A percentile compares a stretch with the other conserved stretches of the same genome.
These are phyloP conservation scores for Etheostoma cragini DNA, from an alignment of 2,113 vertebrate species.

Conservation along the genomic window DNA sequence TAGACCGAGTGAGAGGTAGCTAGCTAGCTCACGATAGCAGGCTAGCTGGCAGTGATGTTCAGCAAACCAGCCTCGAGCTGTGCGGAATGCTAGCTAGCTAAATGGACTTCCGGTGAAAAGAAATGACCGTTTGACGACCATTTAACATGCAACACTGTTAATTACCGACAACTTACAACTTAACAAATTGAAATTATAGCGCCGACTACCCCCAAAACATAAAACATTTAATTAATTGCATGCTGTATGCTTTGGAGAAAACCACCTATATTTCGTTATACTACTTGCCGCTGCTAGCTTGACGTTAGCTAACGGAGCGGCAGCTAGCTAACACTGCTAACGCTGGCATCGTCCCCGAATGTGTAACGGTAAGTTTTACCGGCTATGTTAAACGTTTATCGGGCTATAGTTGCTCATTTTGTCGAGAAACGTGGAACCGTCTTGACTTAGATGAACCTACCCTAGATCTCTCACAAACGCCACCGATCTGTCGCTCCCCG, in stretches of 20 bases:
- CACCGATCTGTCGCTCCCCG: conserved; percentile 38
- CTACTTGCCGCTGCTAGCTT: conserved; percentile 27
- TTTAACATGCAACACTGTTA: neutral
- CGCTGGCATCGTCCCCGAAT: conserved; percentile 48
- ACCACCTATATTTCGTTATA: conserved; percentile 12
- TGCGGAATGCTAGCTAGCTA: neutral
- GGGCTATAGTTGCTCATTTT: neutral
- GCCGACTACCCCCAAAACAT: rapidly evolving
- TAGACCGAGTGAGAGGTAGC: conserved; percentile 47
- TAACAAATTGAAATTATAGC: rapidly evolving
- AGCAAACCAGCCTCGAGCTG: neutral
- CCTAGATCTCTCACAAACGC: conserved; percentile 62
- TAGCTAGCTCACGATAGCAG: conserved; percentile 59
- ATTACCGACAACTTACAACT: neutral
- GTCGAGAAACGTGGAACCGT: neutral
- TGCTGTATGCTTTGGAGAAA: neutral
- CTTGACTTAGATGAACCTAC: conserved; percentile 35
- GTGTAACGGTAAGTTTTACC: conserved; percentile 8
- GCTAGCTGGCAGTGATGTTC: conserved; percentile 46
- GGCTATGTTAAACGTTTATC: neutral
- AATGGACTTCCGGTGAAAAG: conserved; percentile 57
- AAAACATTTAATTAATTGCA: rapidly evolving
- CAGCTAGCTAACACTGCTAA: conserved; percentile 75
- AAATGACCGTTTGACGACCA: neutral
- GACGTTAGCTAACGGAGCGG: conserved; percentile 38